A percentile compares a stretch with the other conserved stretches of the same genome.
Conservation (phyloP, 2,888 invertebrate genomes). For the Rotaria macrura region DNA sequence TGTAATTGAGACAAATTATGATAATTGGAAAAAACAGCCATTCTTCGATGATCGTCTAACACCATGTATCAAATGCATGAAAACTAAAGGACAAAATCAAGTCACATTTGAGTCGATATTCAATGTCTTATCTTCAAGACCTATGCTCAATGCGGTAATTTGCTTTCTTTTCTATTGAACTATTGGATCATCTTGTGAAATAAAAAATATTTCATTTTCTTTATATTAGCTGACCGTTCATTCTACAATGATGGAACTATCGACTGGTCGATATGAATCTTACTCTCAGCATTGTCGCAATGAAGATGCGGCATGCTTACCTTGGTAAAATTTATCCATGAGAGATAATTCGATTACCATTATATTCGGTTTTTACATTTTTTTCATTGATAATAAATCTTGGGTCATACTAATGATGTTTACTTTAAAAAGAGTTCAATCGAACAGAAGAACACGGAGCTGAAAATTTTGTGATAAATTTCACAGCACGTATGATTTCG, state of each 20-base stretch:
- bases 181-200: conserved; percentile 35
- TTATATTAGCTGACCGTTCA: conserved; percentile 54
- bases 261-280: conserved; percentile 51
- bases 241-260: conserved; percentile 54
- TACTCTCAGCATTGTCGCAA: conserved; percentile 52
- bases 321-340: conserved; percentile 43
- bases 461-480: too few species aligned
- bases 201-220: conserved; percentile 48
- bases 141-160: conserved; percentile 55
- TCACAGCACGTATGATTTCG: too few species aligned
- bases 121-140: conserved; percentile 54
- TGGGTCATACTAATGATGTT: too few species aligned
- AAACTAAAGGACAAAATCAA: conserved; percentile 38
- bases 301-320: neutral
- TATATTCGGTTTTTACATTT: too few species aligned
- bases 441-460: too few species aligned
- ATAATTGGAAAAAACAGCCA: conserved; percentile 53
- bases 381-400: too few species aligned
- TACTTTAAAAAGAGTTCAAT: too few species aligned
- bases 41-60: conserved; percentile 54
- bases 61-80: conserved; percentile 54
- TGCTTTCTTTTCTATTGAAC: neutral
- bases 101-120: conserved; percentile 48
- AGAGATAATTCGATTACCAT: conserved; percentile 47
- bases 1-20: conserved; percentile 56